Conservation (phyloP, 2,888 invertebrate species). For the Pemphredon lugubris region DNA sequence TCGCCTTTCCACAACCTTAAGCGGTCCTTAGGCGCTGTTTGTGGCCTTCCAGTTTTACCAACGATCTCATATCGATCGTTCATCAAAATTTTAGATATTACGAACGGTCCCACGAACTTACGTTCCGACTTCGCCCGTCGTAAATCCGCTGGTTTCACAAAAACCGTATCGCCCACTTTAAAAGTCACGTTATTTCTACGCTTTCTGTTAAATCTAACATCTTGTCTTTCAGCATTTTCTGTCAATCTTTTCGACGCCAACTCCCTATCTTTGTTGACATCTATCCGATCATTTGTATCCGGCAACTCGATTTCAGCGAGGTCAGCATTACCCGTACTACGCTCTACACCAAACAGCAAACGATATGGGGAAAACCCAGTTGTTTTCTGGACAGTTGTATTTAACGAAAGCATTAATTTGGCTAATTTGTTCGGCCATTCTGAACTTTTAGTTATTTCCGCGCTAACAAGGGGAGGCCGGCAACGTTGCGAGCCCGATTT, state of each 20-base stretch:
- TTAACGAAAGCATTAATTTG: conserved; percentile 1
- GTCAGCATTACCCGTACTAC: neutral
- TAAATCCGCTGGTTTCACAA: neutral
- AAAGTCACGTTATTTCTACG: no score
- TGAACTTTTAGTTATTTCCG: neutral
- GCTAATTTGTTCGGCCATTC: conserved; percentile 15
- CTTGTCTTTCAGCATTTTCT: no score
- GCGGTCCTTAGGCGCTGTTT: conserved; percentile 2
- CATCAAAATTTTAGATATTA: neutral
- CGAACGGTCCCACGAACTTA: neutral
- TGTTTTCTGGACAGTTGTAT: neutral
- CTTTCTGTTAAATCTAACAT: no score
- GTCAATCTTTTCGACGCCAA: neutral
- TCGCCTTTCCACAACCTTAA: conserved; percentile 1
- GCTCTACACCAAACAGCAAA: conserved; percentile 4
- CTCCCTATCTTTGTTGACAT: neutral
- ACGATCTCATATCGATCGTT: neutral
- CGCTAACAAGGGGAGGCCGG: no score
- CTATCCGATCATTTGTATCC: neutral
- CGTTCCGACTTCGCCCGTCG: conserved; percentile 4
- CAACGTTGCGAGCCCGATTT: no score
- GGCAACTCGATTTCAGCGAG: neutral
- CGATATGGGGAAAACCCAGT: neutral
- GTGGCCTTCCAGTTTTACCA: conserved; percentile 2
- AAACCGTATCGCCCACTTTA: conserved; percentile 3